Evolutionary conservation across 2,888 invertebrate genomes (phyloP).

Genomic region (Lasioglossum calceatum): DNA sequence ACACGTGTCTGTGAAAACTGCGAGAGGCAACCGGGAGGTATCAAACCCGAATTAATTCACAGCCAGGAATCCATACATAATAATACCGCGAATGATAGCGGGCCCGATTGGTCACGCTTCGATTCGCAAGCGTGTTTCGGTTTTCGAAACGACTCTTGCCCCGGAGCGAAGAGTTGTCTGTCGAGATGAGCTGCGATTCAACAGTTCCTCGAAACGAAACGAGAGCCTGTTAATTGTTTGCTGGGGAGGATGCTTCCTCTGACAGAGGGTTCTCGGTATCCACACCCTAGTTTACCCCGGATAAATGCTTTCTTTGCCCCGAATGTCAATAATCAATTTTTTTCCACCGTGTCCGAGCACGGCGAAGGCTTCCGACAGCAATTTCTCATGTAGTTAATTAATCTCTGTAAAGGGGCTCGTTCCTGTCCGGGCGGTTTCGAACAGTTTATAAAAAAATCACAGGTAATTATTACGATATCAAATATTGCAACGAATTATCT

Average conservation of each 20-base stretch:
- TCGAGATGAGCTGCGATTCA: background rate
- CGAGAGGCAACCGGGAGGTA: background rate
- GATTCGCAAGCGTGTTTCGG: background rate
- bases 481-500: too few relatives aligned
- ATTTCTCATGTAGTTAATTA: too few relatives aligned
- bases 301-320: background rate
- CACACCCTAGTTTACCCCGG: background rate
- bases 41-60: conserved; percentile 52
- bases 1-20: conserved; percentile 13
- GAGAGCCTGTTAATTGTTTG: background rate
- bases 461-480: too few relatives aligned
- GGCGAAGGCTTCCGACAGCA: too few relatives aligned
- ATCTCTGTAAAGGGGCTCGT: too few relatives aligned
- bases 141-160: background rate
- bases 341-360: background rate
- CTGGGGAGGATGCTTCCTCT: background rate
- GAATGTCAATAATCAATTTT: background rate
- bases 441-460: too few relatives aligned
- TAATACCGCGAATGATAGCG: background rate
- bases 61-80: background rate
- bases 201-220: background rate
- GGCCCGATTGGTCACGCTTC: background rate
- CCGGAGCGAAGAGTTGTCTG: background rate
- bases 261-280: background rate
- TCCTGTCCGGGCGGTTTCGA: too few relatives aligned